These are phyloP conservation scores for Megalopta genalis DNA, from an alignment of 1,140 invertebrate genomes.

Conservation along the genomic window DNA sequence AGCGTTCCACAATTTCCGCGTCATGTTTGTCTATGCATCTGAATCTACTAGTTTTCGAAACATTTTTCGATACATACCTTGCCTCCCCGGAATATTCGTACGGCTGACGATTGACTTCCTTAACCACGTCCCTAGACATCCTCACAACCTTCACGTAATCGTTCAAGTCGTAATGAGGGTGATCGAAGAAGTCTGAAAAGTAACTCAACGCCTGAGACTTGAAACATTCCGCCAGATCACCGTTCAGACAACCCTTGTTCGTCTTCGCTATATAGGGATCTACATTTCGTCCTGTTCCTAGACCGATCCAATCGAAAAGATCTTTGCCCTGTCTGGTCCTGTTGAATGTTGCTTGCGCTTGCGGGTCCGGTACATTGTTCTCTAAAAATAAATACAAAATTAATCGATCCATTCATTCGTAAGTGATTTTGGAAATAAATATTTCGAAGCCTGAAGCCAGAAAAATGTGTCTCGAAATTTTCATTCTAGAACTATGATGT, in stretches of 20 bases:
- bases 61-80: slow-evolving; percentile 68
- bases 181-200: slow-evolving; percentile 88
- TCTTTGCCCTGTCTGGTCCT: slow-evolving; percentile 81
- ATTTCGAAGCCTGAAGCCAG: too few relatives aligned
- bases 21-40: too few relatives aligned
- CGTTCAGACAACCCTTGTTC: slow-evolving; percentile 86
- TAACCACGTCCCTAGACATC: slow-evolving; percentile 83
- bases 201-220: slow-evolving; percentile 87
- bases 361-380: background rate
- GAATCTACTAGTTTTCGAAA: too few relatives aligned
- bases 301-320: slow-evolving; percentile 87
- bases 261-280: slow-evolving; percentile 88
- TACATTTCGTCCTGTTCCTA: slow-evolving; percentile 85
- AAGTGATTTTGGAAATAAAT: too few relatives aligned
- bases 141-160: slow-evolving; percentile 86
- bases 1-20: too few relatives aligned
- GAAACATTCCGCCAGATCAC: slow-evolving; percentile 89
- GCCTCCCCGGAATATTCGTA: slow-evolving; percentile 85
- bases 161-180: slow-evolving; percentile 81
- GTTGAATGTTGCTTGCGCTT: slow-evolving; percentile 55
- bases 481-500: too few relatives aligned
- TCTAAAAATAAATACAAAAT: slow-evolving; percentile 5
- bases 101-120: slow-evolving; percentile 80
- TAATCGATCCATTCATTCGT: too few relatives aligned
- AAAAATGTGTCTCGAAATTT: too few relatives aligned